Evolutionary conservation across 1,140 invertebrate genomes (phyloP).

Genomic region (Orius laevigatus): DNA sequence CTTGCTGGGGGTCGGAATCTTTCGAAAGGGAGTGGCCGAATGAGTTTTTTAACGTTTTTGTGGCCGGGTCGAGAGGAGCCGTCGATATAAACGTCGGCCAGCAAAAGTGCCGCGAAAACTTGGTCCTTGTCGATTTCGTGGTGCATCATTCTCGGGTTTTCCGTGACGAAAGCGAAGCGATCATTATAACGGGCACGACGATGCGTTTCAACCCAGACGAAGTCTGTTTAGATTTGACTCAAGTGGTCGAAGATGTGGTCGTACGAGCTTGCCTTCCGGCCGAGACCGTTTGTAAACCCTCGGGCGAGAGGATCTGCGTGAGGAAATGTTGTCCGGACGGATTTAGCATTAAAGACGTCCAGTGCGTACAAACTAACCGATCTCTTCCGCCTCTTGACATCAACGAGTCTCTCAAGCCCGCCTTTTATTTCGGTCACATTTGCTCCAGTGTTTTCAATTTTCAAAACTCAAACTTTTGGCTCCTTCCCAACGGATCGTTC

Average conservation of each 20-base stretch:
- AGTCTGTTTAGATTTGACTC: conserved; percentile 16
- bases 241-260: conserved; percentile 9
- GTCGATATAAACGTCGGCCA: conserved; percentile 13
- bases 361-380: too few species aligned
- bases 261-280: conserved; percentile 14
- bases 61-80: not conserved
- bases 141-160: conserved; percentile 8
- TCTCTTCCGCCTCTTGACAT: too few species aligned
- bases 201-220: conserved; percentile 13
- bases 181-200: not conserved
- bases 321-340: conserved; percentile 17
- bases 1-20: conserved; percentile 9
- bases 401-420: too few species aligned
- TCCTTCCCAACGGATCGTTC: too few species aligned
- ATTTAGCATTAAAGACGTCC: too few species aligned
- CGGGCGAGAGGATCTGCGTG: conserved; percentile 9
- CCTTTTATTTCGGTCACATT: too few species aligned
- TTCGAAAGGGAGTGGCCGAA: not conserved
- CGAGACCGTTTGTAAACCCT: conserved; percentile 8
- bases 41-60: conserved; percentile 11
- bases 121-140: conserved; percentile 14
- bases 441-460: too few species aligned
- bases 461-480: too few species aligned
- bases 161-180: conserved; percentile 14
- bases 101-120: conserved; percentile 4